Evolutionary conservation across 1,140 invertebrate genomes (phyloP), one percentile per base, ranked within the genome.

Genomic region (Luehdorfia chinensis): DNA sequence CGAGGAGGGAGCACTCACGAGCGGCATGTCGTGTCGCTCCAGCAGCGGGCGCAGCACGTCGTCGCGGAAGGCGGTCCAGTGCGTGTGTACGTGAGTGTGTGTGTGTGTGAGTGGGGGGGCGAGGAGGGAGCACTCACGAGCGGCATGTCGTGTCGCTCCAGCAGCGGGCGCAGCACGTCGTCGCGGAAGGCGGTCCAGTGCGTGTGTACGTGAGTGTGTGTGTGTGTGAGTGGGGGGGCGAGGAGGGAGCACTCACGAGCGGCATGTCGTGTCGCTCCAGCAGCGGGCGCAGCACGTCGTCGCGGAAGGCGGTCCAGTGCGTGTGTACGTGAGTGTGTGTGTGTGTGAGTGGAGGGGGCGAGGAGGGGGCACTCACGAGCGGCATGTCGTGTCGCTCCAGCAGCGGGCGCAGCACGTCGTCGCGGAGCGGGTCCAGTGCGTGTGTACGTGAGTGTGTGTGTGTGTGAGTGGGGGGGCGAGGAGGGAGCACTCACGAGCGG

Each of bases 351-450:
- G 19, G 19, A n/a, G 19, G 3, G 3, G 7, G 3, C 19, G 19
- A 7, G 72, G 64, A 15, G 68, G 74, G 43, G 66, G 66, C 51
- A 66, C 65, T 28, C n/a, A n/a, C n/a, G n/a, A n/a, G n/a, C n/a
- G n/a, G n/a, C n/a, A n/a, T n/a, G n/a, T n/a, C n/a, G n/a, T 51
- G 60, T 2, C 50, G 48, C 33, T 62, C 58, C 44, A 71, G 60
- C 43, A 56, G 45, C 19, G 63, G 62, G 2, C 39, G 12, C 28
- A 73, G 63, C 16, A n/a, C 9, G 44, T 13, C 0, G 4, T 55
- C 37, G 11, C 12, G 36, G 59, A 71, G 60, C 36, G 43, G 11
- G 8, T 21, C 63, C 59, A 72, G n/a, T n/a, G n/a, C n/a, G n/a
- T n/a, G n/a, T n/a, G n/a, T n/a, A n/a, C n/a, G n/a, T n/a, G n/a